Percentiles rank a stretch among this genome's conserved stretches.
These are phyloP conservation scores for Mormyrops attenuatus DNA, from an alignment of 2,797 vertebrate species.

Conservation along the genomic window DNA sequence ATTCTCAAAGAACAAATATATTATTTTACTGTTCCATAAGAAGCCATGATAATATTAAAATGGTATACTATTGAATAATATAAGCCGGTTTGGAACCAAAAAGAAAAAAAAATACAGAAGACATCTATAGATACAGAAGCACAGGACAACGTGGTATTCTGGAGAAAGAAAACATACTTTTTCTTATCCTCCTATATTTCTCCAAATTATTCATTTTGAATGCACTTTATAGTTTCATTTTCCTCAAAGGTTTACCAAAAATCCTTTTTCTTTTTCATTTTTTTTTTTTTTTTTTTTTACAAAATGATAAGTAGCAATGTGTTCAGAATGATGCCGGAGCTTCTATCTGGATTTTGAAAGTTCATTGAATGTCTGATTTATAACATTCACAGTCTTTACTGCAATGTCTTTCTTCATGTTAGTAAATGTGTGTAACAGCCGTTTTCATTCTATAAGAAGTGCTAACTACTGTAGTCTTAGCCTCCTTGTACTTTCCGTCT, in stretches of 20 bases:
- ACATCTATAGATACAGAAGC: constrained; percentile 96
- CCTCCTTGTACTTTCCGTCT: constrained; percentile 39
- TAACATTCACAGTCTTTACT: constrained; percentile 84
- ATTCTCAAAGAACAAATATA: constrained; percentile 92
- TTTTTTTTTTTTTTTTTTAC: constrained; percentile 57
- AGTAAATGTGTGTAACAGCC: constrained; percentile 92
- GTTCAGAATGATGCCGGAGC: constrained; percentile 83
- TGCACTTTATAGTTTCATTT: constrained; percentile 90
- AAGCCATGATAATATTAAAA: constrained; percentile 78
- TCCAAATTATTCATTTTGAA: constrained; percentile 81
- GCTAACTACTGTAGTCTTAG: constrained; percentile 73
- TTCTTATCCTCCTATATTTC: constrained; percentile 37
- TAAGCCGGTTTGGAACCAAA: constrained; percentile 99
- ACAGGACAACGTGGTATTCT: constrained; percentile 91
- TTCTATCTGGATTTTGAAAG: constrained; percentile 89
- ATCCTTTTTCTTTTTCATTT: constrained; percentile 50
- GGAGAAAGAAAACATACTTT: constrained; percentile 45
- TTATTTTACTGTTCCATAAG: constrained; percentile 73
- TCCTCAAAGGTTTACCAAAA: constrained; percentile 74
- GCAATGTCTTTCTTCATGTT: constrained; percentile 91
- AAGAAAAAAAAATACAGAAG: constrained; percentile 58
- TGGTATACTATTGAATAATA: constrained; percentile 91
- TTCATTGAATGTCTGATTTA: constrained; percentile 88
- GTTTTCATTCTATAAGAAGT: constrained; percentile 91
- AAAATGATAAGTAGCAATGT: constrained; percentile 80